phyloP scores from a whole-genome alignment of 2,113 vertebrate species.

The Callionymus lyra region DNA sequence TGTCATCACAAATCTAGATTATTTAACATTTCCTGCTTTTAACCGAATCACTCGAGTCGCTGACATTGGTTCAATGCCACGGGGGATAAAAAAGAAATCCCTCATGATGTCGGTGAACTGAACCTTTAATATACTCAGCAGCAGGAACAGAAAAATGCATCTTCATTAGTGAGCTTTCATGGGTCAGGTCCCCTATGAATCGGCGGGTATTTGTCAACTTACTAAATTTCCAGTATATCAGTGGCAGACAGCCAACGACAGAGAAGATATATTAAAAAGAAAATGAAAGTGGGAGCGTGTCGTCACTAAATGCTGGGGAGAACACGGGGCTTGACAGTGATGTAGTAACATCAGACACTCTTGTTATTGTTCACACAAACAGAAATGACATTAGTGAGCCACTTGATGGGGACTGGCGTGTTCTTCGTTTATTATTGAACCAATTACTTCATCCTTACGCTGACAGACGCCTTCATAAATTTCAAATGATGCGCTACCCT shows the following conservation, averaged over 20 bases:
- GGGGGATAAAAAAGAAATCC: not conserved
- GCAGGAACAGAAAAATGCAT: conserved; percentile 11
- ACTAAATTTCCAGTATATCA: conserved; percentile 21
- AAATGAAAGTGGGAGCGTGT: conserved; percentile 36
- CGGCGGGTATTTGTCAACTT: conserved; percentile 31
- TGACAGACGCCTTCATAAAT: conserved; percentile 46
- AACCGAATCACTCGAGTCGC: too few relatives aligned
- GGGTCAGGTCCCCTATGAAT: conserved; percentile 1
- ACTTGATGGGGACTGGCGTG: conserved; percentile 35
- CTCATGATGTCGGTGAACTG: conserved; percentile 1
- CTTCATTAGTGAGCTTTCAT: conserved; percentile 4
- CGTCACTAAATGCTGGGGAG: conserved; percentile 26
- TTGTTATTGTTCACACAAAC: conserved; percentile 37
- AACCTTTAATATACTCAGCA: conserved; percentile 2
- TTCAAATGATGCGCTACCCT: conserved; percentile 26
- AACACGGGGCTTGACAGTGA: conserved; percentile 30
- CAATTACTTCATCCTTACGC: conserved; percentile 34
- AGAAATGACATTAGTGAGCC: conserved; percentile 27
- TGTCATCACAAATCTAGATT: not conserved
- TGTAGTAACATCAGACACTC: conserved; percentile 42
- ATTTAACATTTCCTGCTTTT: too few relatives aligned
- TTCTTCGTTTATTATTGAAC: conserved; percentile 48
- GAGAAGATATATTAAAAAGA: conserved; percentile 50
- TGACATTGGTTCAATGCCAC: not conserved
- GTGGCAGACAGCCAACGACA: conserved; percentile 28